Base-by-base conservation (phyloP, 1,140 invertebrate species). In the Dermatophagoides farinae region DNA sequence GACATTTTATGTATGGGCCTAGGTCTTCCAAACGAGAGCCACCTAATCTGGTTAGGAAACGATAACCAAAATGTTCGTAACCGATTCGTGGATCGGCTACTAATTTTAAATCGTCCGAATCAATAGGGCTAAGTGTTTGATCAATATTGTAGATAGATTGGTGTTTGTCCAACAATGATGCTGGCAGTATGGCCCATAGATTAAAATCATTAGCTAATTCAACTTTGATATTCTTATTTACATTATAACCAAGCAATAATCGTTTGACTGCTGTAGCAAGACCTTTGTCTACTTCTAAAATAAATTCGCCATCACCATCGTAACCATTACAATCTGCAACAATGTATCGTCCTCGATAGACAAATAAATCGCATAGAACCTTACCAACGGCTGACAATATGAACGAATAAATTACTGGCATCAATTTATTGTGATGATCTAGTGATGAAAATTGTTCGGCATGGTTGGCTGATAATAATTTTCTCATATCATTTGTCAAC, bases 341-440 rank as follows among this genome's bases (percentile, higher is more conserved):
- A 37, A 61, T 53, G 71, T 60, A 68, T 54, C 73, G 74, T 31
- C 16, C 39, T 67, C 78, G 79, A 70, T 91, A 89, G 14, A 96
- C 75, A 46, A 97, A 78, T 0, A 82, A 74, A 71, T 97, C 90
- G 70, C 81, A 91, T 47, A 95, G 67, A 20, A 95, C 80, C 67
- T 88, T 75, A 18, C 90, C 90, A 74, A 83, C 82, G 31, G 77
- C 79, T 69, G 91, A 90, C 23, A 93, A 71, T 68, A 92, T 83
- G 73, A 88, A 76, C 0, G 84, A 72, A 67, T 85, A 91, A 61
- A 90, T 80, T 60, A 78, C 78, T 0, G 77, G 73, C 2, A 39
- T 14, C 12, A 18, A 12, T 12, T 18, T 4, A 12, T 11, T 20
- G 20, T 12, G 10, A 14, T 4, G 22, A 12, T 55, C 31, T 1